Evolutionary conservation across 2,113 vertebrate genomes (phyloP), one percentile per base, ranked within the genome.

Genomic region (Notothenia rossii): DNA sequence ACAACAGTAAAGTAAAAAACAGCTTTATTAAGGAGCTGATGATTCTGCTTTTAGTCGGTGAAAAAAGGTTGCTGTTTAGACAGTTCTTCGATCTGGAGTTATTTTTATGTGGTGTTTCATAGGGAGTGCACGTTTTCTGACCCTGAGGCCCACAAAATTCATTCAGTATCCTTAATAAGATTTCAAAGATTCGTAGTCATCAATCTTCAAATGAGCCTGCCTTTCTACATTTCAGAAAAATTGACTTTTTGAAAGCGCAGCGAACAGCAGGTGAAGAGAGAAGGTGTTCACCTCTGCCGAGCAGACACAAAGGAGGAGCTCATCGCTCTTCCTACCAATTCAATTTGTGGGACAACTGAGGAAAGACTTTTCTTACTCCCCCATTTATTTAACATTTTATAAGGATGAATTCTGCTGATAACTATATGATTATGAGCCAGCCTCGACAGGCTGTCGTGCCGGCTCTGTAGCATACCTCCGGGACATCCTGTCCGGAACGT

Each of bases 171-270:
- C 73, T 76, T 91, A 90, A 91, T 89, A 87, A 81, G 82, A 86
- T 91, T 91, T 82, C 78, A 86, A 83, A 75, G 75, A 82, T 79
- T 79, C 77, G 75, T 40, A 36, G 85, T 86, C 89, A 91, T 92
- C 88, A 89, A 87, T 92, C 89, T 90, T 88, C 76, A 80, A 89
- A 90, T 64, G 88, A 88, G 75, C 64, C 81, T 72, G 79, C 80
- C 79, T 78, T 79, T 86, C 72, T 80, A 83, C 86, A 92, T 88
- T 90, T 82, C 49, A 53, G 70, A 89, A 90, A 91, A 88, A 91
- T 88, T 86, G 79, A 88, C 85, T 88, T 90, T 86, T 82, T 85
- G 77, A 89, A 82, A 88, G 88, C 73, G 25, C 56, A 82, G 83
- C 15, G n/a, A 83, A 66, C 85, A 86, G 86, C 85, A 78, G 86